Evolutionary conservation across 2,797 vertebrate genomes (phyloP).

Genomic region (Coilia nasus): DNA sequence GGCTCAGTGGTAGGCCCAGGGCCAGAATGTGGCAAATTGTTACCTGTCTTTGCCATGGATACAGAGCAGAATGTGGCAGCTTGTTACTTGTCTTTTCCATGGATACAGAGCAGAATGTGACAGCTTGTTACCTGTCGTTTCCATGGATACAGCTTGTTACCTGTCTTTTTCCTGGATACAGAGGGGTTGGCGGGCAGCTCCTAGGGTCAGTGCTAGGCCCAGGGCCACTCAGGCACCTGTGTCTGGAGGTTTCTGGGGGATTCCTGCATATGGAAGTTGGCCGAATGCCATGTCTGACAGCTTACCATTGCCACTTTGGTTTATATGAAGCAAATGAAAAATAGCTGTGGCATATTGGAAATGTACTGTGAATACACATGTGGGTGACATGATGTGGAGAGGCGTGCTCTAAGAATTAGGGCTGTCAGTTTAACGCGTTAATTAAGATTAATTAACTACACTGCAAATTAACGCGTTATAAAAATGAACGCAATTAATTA

Average conservation of each 20-base stretch:
- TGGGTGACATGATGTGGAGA: no score
- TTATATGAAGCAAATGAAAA: not conserved
- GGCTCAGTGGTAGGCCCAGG: no score
- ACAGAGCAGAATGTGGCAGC: no score
- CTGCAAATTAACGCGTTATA: no score
- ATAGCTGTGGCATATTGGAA: no score
- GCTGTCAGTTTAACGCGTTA: no score
- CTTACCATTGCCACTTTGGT: not conserved
- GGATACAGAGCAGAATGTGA: no score
- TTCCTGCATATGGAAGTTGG: not conserved
- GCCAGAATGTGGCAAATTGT: conserved; percentile 45
- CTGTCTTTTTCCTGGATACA: conserved; percentile 4
- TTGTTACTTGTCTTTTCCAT: conserved; percentile 38
- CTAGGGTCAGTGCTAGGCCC: not conserved
- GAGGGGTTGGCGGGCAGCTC: not conserved
- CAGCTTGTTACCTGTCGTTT: conserved; percentile 12
- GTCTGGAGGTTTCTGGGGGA: not conserved
- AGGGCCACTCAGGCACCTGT: not conserved
- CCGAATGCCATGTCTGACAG: not conserved
- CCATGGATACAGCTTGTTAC: no score
- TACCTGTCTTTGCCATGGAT: conserved; percentile 26
- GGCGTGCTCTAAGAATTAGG: no score
- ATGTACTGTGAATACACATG: no score
- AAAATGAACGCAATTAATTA: no score
- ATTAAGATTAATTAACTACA: no score